Conservation (phyloP, 2,888 invertebrate genomes). For the Thyatira batis region DNA sequence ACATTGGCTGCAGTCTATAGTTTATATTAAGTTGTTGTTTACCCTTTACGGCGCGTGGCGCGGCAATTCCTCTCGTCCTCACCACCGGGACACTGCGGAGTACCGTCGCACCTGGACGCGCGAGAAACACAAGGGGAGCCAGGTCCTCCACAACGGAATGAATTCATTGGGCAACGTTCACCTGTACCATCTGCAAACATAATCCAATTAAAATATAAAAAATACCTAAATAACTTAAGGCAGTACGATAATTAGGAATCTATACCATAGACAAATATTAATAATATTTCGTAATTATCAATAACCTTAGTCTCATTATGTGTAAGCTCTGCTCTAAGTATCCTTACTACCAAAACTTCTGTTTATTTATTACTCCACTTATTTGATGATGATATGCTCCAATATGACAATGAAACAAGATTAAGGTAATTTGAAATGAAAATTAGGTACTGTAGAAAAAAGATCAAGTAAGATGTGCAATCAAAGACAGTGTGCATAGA, state of each 20-base stretch:
- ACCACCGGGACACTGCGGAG: constrained; percentile 88
- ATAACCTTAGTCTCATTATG: too few relatives aligned
- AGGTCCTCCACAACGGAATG: constrained; percentile 86
- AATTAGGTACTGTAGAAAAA: constrained; percentile 13
- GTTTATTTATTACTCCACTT: too few relatives aligned
- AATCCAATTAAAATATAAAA: constrained; percentile 3
- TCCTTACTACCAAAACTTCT: too few relatives aligned
- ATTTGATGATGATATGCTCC: too few relatives aligned
- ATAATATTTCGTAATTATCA: too few relatives aligned
- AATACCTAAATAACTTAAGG: background rate
- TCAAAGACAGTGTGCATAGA: constrained; percentile 48
- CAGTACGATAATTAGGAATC: background rate
- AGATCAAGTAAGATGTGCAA: constrained; percentile 28
- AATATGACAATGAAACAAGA: background rate
- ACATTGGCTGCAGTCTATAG: too few relatives aligned
- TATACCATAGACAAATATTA: background rate
- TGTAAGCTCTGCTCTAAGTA: too few relatives aligned
- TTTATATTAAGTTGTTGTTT: constrained; percentile 19
- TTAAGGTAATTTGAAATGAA: constrained; percentile 16
- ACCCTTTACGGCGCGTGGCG: constrained; percentile 81
- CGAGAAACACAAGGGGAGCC: constrained; percentile 89
- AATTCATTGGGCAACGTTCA: constrained; percentile 85
- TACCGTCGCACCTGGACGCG: constrained; percentile 91
- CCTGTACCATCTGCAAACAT: constrained; percentile 58
- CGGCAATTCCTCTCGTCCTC: constrained; percentile 88